Percentiles rank a stretch among this genome's conserved stretches.
Conservation (phyloP, 1,140 invertebrate species). For the Fopius arisanus region DNA sequence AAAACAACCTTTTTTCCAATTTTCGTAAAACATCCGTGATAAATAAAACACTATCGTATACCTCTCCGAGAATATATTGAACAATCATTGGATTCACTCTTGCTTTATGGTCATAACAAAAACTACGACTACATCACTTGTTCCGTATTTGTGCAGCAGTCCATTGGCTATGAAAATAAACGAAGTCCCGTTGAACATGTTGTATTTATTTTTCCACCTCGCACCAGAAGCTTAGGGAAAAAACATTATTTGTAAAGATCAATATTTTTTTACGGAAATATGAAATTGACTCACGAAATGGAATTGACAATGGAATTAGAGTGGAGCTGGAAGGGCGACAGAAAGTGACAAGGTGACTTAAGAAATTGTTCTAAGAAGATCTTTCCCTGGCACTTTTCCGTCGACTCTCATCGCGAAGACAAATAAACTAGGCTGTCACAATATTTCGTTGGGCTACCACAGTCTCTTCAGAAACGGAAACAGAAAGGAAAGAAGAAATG, state of each 20-base stretch:
- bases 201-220: neutral
- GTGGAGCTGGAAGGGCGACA: conserved; percentile 1
- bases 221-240: neutral
- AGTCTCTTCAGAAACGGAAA: neutral
- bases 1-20: neutral
- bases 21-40: neutral
- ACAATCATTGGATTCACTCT: neutral
- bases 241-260: neutral
- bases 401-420: conserved; percentile 28
- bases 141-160: too few relatives aligned
- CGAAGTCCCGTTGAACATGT: neutral
- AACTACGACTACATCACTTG: neutral
- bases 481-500: conserved; percentile 10
- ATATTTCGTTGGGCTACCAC: conserved; percentile 28
- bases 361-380: neutral
- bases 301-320: conserved; percentile 23
- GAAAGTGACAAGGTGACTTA: neutral
- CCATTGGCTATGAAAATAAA: too few relatives aligned
- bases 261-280: neutral
- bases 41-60: neutral
- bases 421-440: conserved; percentile 25
- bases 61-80: neutral
- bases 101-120: neutral
- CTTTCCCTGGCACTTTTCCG: conserved; percentile 16
- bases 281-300: conserved; percentile 19